Percentiles rank a stretch among this genome's conserved stretches.
phyloP scores from a whole-genome alignment of 37 sponge, comb jelly and placozoan genomes.

The Halisarca cf. caerulea region DNA sequence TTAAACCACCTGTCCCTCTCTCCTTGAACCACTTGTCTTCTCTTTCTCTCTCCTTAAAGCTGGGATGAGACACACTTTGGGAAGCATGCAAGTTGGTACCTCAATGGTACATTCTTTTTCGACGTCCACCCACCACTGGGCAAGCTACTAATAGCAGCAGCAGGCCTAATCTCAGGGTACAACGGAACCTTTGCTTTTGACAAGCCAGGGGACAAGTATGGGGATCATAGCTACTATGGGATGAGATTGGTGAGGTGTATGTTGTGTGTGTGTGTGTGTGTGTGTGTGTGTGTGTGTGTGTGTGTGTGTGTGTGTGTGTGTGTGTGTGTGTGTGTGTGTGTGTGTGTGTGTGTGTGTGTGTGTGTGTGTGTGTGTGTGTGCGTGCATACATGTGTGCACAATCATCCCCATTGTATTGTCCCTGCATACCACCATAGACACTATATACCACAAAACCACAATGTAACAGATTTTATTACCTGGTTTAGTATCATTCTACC shows the following conservation, averaged over 20 bases:
- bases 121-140: slow-evolving; percentile 99
- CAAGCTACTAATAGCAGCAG: slow-evolving; percentile 91
- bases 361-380: neutral
- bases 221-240: slow-evolving; percentile 73
- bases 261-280: slow-evolving; percentile 21
- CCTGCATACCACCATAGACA: no score
- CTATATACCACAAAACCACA: no score
- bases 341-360: neutral
- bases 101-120: slow-evolving; percentile 92
- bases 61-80: slow-evolving; percentile 99
- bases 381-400: no score
- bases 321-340: neutral
- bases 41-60: slow-evolving; percentile 41
- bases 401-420: no score
- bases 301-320: neutral
- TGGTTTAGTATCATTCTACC: neutral
- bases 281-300: slow-evolving; percentile 11
- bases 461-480: no score
- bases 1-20: no score
- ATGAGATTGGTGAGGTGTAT: slow-evolving; percentile 79
- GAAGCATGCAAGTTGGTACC: slow-evolving; percentile 96
- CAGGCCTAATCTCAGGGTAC: slow-evolving; percentile 87
- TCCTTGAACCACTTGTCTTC: no score
- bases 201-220: slow-evolving; percentile 87
- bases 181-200: slow-evolving; percentile 95